Conservation (phyloP, 2,113 vertebrate species). For the Onychorhynchus coronatus region DNA sequence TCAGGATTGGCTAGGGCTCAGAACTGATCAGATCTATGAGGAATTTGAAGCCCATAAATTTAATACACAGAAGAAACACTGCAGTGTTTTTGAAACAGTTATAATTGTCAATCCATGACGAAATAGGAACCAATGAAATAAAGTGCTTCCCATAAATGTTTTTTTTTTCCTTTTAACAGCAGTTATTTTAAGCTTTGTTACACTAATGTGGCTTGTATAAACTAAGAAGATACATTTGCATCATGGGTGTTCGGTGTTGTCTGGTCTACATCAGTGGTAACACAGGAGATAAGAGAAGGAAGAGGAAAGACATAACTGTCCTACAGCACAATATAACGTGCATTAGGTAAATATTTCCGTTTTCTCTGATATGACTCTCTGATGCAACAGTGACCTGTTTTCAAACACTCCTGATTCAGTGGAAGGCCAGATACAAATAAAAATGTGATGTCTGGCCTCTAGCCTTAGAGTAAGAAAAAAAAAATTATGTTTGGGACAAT, state of each 20-base stretch:
- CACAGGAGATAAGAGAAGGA: background rate
- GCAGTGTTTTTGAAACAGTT: background rate
- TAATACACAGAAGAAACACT: background rate
- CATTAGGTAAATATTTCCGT: background rate
- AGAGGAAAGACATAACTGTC: background rate
- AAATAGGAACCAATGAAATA: background rate
- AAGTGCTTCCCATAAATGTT: background rate
- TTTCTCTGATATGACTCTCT: background rate
- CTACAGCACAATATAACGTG: background rate
- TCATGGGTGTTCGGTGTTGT: background rate
- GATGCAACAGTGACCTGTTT: background rate
- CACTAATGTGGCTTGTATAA: background rate
- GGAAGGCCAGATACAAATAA: background rate
- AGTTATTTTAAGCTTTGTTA: background rate
- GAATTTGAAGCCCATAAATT: background rate
- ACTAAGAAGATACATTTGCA: background rate
- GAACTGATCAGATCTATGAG: background rate
- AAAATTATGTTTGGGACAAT: background rate
- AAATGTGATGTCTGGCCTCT: background rate
- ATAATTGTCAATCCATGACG: background rate
- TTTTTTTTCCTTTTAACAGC: background rate
- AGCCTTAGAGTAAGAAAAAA: background rate
- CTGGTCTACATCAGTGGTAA: background rate
- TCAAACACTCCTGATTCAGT: background rate
- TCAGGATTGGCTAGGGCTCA: background rate